Base-by-base conservation (phyloP, 1,140 invertebrate genomes). In the Leucophenga varia region DNA sequence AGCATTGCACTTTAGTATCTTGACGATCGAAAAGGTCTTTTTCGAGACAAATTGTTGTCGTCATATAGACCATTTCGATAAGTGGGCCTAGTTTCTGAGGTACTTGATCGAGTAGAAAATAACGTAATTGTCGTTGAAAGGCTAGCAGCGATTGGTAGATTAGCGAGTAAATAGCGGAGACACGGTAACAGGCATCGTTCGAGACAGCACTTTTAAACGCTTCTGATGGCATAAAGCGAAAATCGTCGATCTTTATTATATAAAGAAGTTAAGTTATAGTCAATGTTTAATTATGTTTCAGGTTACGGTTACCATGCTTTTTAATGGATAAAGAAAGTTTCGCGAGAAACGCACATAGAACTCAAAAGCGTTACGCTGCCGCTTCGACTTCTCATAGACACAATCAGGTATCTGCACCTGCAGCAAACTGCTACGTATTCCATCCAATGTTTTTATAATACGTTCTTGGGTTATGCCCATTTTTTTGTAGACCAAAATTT, bases 61-160 rank as follows among this genome's bases (percentile, higher is more conserved):
- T n/a, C 7, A 57, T 55, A 32, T 63, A 63, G 38, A 72, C 54
- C 64, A 72, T 69, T 39, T 72, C 68, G 8, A 72, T 59, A 21
- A 72, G 50, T 8, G 64, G 59, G 35, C 55, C 60, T 47, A 72
- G 32, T 42, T 72, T 72, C 38, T 72, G 68, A 3, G 68, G 61
- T 46, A 72, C 68, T 43, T 65, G 64, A 42, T 65, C 61, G 7
- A 72, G 50, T 21, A 72, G 50, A 6, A 72, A 72, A 43, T 49
- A 72, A 2, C 68, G 64, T 35, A 72, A 9, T 6, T 72, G 59
- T 0, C 70, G 59, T 34, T 54, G 52, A 5, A 61, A 72, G 10
- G 39, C 45, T 19, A 43, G 45, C 13, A 72, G 21, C 4, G 68
- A 58, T 17, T 72, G 61, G 5, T 44, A 42, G 28, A 72, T 56